These are phyloP conservation scores for Sussaba pulchella DNA, from an alignment of 2,888 invertebrate species.

Conservation along the genomic window DNA sequence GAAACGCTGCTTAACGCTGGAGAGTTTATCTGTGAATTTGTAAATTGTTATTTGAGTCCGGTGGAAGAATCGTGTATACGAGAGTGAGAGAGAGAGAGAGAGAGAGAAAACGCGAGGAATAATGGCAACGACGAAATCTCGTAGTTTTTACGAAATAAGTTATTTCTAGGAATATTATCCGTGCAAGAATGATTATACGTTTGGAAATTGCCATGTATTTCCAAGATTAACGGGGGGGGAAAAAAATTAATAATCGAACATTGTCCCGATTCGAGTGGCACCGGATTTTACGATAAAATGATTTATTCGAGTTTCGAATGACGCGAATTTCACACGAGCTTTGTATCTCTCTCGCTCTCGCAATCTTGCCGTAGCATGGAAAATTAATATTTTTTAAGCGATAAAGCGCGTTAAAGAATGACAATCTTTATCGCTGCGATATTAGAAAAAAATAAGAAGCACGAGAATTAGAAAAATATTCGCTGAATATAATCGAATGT, in stretches of 20 bases:
- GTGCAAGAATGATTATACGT: neutral
- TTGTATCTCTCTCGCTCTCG: constrained; percentile 38
- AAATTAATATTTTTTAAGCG: neutral
- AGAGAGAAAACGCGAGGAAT: neutral
- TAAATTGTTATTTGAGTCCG: constrained; percentile 55
- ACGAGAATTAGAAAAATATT: constrained; percentile 11
- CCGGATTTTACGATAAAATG: constrained; percentile 9
- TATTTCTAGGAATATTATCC: too few relatives aligned
- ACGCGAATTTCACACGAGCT: constrained; percentile 26
- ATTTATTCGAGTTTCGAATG: neutral
- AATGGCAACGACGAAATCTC: neutral
- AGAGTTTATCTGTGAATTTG: constrained; percentile 45
- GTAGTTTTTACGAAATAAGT: too few relatives aligned
- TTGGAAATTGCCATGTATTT: neutral
- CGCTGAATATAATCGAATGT: constrained; percentile 40
- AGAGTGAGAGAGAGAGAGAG: neutral
- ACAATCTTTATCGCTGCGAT: constrained; percentile 1
- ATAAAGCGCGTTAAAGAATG: neutral
- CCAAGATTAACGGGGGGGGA: neutral
- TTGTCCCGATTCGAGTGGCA: too few relatives aligned
- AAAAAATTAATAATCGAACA: neutral
- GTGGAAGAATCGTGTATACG: neutral
- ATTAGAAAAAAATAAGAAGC: neutral
- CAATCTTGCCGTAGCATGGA: constrained; percentile 56
- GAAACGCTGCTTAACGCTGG: constrained; percentile 6